Evolutionary conservation across 2,797 vertebrate genomes (phyloP), one percentile per base, ranked within the genome.

Genomic region (Sebastes paucispinis): DNA sequence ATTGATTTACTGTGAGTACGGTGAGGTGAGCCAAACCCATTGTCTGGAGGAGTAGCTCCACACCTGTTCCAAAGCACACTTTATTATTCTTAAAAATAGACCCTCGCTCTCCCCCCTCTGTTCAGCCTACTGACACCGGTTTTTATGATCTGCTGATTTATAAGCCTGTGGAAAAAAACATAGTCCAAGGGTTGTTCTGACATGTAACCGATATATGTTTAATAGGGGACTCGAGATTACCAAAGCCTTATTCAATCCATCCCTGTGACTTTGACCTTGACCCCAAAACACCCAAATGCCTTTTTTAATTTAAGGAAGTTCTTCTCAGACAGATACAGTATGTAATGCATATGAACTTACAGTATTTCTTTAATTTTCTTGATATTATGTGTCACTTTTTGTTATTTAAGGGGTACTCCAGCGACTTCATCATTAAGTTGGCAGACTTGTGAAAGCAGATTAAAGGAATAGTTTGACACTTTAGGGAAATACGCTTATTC

Each of bases 41-140:
- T 94, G 93, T 95, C 82, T 93, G 84, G 77, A 90, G 83, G 78
- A 90, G 87, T 22, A 50, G 70, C 79, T 87, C 71, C 80, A 91
- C 95, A 95, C 94, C 94, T 96, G 95, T 94, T 95, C 87, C 74
- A 76, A 84, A 84, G 73, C 85, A 68, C 18, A 39, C 60, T 92
- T 88, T 91, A 90, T 95, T 92, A 87, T 86, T 87, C 84, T 91
- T 93, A 93, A 92, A 94, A 94, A 94, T 94, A 95, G 89, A 90
- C 79, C 73, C 78, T 20, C n/a, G 0, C 39, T 39, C 80, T 39
- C 79, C 60, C 59, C 70, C 63, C 67, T 11, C 67, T 11, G 81
- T 73, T 82, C 84, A 69, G 70, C 64, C 66, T 18, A 62, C 77
- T 69, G 75, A 87, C 88, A 84, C 36, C 60, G 55, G 24, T 65